These are phyloP conservation scores for Labeo rohita DNA, from an alignment of 2,113 vertebrate species.

Conservation along the genomic window DNA sequence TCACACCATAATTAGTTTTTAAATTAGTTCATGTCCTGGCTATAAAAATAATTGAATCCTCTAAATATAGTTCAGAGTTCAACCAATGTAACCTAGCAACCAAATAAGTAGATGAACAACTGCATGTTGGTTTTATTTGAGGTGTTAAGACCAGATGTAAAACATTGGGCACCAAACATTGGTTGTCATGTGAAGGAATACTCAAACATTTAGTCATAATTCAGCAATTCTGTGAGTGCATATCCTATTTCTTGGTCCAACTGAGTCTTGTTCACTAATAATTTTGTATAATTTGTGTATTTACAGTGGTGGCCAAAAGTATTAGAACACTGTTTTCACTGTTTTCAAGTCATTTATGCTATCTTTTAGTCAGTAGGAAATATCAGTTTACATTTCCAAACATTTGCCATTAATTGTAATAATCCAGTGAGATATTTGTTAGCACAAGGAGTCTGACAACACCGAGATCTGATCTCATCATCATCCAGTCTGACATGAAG, in stretches of 20 bases:
- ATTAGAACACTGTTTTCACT: no score
- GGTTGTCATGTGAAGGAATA: not conserved
- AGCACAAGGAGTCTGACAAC: no score
- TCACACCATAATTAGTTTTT: not conserved
- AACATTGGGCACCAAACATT: conserved; percentile 4
- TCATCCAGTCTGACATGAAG: no score
- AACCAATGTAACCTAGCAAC: conserved; percentile 12
- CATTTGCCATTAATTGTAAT: no score
- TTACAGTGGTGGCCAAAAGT: no score
- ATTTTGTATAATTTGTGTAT: not conserved
- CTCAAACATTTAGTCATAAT: not conserved
- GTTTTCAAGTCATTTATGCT: no score
- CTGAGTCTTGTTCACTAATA: not conserved
- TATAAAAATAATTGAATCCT: conserved; percentile 6
- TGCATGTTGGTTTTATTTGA: conserved; percentile 20
- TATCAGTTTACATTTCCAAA: no score
- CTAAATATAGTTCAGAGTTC: not conserved
- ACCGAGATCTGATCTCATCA: no score
- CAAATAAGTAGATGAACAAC: not conserved
- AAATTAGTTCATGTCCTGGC: not conserved
- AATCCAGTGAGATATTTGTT: no score
- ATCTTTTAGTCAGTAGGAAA: no score
- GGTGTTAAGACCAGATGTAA: conserved; percentile 1
- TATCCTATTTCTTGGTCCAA: not conserved
- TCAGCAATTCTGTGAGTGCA: not conserved